Evolutionary conservation across 2,888 invertebrate genomes (phyloP), one percentile per base, ranked within the genome.

Genomic region (Ochropleura leucogaster): DNA sequence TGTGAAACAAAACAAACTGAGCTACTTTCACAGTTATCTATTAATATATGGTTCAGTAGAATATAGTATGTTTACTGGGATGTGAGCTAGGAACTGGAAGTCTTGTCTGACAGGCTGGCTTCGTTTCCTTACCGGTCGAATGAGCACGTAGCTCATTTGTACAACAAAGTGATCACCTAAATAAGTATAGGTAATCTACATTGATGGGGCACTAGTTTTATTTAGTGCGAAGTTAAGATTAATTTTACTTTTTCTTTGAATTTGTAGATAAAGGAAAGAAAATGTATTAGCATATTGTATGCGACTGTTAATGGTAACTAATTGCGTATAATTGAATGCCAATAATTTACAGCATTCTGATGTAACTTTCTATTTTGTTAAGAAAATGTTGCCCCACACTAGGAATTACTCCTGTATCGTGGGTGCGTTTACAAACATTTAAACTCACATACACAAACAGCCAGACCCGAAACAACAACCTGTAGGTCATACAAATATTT

Each of bases 71-170:
- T 73, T 82, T 70, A 60, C 72, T 73, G 53, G n/a, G 16, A 63
- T 66, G 12, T 74, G 12, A 30, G 3, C 30, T 30, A 30, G 20
- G 44, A 72, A 77, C 47, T 59, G 16, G 42, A 16, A 69, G 40
- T 20, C 60, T 71, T 57, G 44, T 72, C 68, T 65, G 20, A 60
- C 4, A 16, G 42, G 55, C 14, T 30, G 40, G 51, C 68, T 72
- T 68, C 57, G 47, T 71, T 77, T 72, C 64, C 59, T 57, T 72
- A 47, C 59, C 79, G 76, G 74, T 77, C 30, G 72, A 84, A 76
- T 84, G 77, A 49, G n/a, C 82, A 84, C 76, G 77, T 72, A 74
- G 20, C 72, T 81, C 77, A 83, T 87, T 85, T 80, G 69, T 67
- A 77, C 64, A 65, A 76, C 53, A 60, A 65, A 73, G 57, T 73